Conservation (phyloP, 2,113 vertebrate species). For the Malurus alboscapulatus region DNA sequence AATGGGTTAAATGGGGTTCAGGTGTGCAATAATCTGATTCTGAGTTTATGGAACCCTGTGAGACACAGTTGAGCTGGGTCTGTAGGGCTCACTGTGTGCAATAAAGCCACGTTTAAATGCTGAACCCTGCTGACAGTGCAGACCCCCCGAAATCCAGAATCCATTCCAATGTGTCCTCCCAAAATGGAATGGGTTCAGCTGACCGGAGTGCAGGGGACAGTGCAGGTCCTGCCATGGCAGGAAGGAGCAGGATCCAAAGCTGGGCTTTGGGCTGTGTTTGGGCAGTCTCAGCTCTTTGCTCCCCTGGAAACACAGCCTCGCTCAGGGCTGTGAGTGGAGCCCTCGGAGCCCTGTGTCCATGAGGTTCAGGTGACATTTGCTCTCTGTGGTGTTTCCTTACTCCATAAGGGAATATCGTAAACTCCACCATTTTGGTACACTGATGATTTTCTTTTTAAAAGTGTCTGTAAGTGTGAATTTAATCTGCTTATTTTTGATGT, state of each 20-base stretch:
- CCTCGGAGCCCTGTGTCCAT: accelerated
- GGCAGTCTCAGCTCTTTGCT: neutral
- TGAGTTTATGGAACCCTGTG: neutral
- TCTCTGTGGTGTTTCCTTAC: neutral
- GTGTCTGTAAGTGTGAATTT: neutral
- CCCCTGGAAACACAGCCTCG: neutral
- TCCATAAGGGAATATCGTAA: neutral
- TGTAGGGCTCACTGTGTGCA: neutral
- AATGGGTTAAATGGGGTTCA: too few relatives aligned
- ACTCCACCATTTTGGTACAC: neutral
- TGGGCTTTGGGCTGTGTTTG: accelerated
- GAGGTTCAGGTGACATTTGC: accelerated
- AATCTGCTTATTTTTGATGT: slow-evolving; percentile 59
- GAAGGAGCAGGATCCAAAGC: neutral
- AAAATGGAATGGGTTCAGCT: neutral
- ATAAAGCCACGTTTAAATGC: neutral
- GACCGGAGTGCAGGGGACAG: accelerated
- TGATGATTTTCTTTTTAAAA: slow-evolving; percentile 35
- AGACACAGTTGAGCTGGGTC: neutral
- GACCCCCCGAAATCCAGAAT: neutral
- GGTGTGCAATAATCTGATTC: neutral
- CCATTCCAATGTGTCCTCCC: neutral
- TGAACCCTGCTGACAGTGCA: neutral
- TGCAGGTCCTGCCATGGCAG: neutral
- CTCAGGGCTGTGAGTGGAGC: neutral